phyloP scores from a whole-genome alignment of 2,888 invertebrate genomes.

The Tyria jacobaeae region DNA sequence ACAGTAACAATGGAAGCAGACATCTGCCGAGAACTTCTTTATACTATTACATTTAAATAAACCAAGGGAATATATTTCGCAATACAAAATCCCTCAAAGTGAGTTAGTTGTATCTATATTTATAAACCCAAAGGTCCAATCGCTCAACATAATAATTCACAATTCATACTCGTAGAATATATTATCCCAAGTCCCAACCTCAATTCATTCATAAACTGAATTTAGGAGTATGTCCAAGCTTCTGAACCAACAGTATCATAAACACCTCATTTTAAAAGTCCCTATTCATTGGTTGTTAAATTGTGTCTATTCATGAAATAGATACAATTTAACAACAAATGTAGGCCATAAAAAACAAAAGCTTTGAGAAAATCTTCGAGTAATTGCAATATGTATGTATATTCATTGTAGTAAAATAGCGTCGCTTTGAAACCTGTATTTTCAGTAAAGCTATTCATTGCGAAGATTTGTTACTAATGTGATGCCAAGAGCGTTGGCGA shows the following conservation, averaged over 20 bases:
- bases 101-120: neutral
- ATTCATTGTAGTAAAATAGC: slow-evolving; percentile 27
- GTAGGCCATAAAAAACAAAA: neutral
- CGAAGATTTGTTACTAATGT: slow-evolving; percentile 14
- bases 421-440: slow-evolving; percentile 21
- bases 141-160: neutral
- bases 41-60: neutral
- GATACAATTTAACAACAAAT: neutral
- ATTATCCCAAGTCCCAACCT: neutral
- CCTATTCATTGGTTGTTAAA: too few relatives aligned
- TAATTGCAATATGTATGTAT: slow-evolving; percentile 36
- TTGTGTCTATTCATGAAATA: slow-evolving; percentile 25
- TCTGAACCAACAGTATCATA: neutral
- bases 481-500: slow-evolving; percentile 14
- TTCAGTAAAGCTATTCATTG: slow-evolving; percentile 6
- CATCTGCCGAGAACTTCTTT: neutral
- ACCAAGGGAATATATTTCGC: neutral
- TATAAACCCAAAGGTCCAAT: neutral
- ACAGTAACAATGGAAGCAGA: neutral
- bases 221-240: too few relatives aligned
- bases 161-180: neutral
- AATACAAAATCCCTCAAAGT: neutral
- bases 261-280: slow-evolving; percentile 15
- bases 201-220: neutral
- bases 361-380: slow-evolving; percentile 20